Evolutionary conservation across 2,113 vertebrate genomes (phyloP), one percentile per base, ranked within the genome.

Genomic region (Uria aalge): DNA sequence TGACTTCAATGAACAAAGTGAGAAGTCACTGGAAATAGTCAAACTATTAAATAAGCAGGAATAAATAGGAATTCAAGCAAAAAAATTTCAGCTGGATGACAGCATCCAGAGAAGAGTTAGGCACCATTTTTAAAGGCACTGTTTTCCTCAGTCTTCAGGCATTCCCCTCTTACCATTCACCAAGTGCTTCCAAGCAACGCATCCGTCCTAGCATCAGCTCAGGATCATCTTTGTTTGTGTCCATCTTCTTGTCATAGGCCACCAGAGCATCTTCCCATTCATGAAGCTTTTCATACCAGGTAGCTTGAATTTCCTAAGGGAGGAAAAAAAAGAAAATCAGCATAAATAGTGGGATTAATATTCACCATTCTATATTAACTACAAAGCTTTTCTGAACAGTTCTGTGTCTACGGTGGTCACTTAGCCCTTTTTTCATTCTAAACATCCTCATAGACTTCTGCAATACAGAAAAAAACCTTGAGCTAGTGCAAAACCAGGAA

Each of bases 241-340:
- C 99, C 64, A 99, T 99, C 94, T 99, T 99, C 97, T 99, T 99
- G 95, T 99, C 99, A 9, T 99, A 99, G 52, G 99, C 99, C 21
- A 99, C 98, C 52, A 99, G 97, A 23, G 99, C 99, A 89, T 99
- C 99, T 92, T 99, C 99, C 99, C 99, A 99, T 88, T 99, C 99
- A 4, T 99, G 99, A 6, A 99, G 98, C 73, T 99, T 99, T 98
- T 99, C 99, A 63, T 99, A 99, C 99, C 99, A 99, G 53, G 99
- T 99, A 84, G 99, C 99, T 96, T 99, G 99, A 98, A 99, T 99
- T 98, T 99, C 99, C 99, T 99, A 82, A 59, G 86, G 15, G 18
- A 36, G 22, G 1, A 2, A 24, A 4, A 36, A 41, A 66, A 20
- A 26, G 17, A 56, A 38, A 17, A 26, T 27, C 56, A 67, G 50